Conservation (phyloP, 2,797 vertebrate genomes). For the Chelon auratus region DNA sequence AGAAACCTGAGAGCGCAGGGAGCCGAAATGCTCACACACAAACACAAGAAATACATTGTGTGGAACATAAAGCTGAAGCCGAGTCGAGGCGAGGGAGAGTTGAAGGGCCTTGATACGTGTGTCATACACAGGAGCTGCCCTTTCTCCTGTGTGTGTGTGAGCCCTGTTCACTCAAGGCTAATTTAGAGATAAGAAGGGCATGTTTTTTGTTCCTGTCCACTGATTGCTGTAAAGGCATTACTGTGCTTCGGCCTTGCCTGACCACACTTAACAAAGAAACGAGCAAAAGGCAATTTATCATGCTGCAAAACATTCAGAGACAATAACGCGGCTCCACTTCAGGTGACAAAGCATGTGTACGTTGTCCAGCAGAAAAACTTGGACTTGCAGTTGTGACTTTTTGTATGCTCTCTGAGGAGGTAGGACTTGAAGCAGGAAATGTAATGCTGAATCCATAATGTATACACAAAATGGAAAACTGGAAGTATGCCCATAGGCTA, state of each 20-base stretch:
- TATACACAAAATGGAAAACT: background rate
- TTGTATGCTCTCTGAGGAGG: background rate
- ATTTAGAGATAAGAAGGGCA: slow-evolving; percentile 54
- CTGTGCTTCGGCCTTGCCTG: slow-evolving; percentile 65
- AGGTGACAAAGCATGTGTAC: slow-evolving; percentile 37
- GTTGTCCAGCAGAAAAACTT: slow-evolving; percentile 32
- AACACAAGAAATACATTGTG: slow-evolving; percentile 41
- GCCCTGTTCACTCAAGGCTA: slow-evolving; percentile 65
- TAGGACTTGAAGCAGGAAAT: background rate
- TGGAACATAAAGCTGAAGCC: slow-evolving; percentile 47
- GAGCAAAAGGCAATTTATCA: slow-evolving; percentile 64
- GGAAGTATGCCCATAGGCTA: slow-evolving; percentile 18
- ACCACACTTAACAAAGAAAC: slow-evolving; percentile 50
- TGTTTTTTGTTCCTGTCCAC: slow-evolving; percentile 33
- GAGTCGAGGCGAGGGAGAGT: slow-evolving; percentile 34
- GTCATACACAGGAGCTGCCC: slow-evolving; percentile 36
- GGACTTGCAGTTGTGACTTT: slow-evolving; percentile 17
- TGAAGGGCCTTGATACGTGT: slow-evolving; percentile 46
- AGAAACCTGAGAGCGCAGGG: slow-evolving; percentile 2
- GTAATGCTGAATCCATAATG: background rate
- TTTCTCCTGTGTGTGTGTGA: slow-evolving; percentile 46
- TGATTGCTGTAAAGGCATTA: slow-evolving; percentile 62
- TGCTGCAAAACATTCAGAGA: slow-evolving; percentile 41
- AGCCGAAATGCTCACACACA: slow-evolving; percentile 29
- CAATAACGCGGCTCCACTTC: slow-evolving; percentile 36